A percentile compares a stretch with the other conserved stretches of the same genome.
phyloP scores from a whole-genome alignment of 2,113 vertebrate species.

The Pandion haliaetus region DNA sequence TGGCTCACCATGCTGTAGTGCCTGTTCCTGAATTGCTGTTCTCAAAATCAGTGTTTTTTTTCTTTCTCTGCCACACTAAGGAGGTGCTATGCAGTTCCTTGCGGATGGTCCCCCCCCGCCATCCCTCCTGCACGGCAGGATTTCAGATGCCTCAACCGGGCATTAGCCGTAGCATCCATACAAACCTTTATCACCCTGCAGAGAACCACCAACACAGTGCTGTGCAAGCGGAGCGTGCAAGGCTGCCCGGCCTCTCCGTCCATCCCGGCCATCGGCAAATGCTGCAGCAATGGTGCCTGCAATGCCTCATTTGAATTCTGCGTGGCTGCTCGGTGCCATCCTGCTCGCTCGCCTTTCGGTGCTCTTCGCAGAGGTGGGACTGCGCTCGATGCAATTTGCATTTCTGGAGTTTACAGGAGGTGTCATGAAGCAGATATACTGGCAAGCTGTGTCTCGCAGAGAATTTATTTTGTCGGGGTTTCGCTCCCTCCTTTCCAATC shows the following conservation, averaged over 20 bases:
- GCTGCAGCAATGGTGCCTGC: not conserved
- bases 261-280: fast-evolving
- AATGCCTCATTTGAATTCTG: slow-evolving; percentile 11
- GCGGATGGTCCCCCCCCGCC: not conserved
- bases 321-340: not conserved
- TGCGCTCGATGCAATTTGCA: not conserved
- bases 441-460: slow-evolving; percentile 47
- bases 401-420: slow-evolving; percentile 12
- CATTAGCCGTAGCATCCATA: not conserved
- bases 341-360: not conserved
- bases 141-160: not conserved
- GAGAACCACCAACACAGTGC: fast-evolving
- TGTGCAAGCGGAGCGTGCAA: fast-evolving
- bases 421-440: not conserved
- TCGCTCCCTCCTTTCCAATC: slow-evolving; percentile 47
- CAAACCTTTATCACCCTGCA: not conserved
- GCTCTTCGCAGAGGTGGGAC: not conserved
- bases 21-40: not conserved
- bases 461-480: slow-evolving; percentile 36
- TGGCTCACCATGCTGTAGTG: fast-evolving
- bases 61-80: not conserved
- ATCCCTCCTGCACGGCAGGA: fast-evolving
- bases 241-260: not conserved
- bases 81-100: not conserved
- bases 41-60: not conserved